Percentiles rank a stretch among this genome's conserved stretches.
These are phyloP conservation scores for Allolobophora icterica DNA, from an alignment of 2,888 invertebrate species.

Conservation along the genomic window DNA sequence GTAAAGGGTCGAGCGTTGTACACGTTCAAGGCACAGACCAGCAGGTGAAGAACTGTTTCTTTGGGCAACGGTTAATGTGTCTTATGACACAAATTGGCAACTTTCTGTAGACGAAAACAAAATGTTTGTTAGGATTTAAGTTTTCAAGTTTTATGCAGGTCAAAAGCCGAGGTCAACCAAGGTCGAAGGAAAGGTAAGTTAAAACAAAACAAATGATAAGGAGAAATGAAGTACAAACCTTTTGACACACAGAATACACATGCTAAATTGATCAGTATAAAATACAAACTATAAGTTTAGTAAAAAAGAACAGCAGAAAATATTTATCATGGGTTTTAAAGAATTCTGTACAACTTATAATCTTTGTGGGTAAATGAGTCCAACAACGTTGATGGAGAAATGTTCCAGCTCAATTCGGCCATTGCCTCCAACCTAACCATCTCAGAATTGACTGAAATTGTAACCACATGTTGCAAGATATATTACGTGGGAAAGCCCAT, in stretches of 20 bases:
- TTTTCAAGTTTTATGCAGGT: not conserved
- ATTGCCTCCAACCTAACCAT: too few species aligned
- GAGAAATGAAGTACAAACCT: not conserved
- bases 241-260: too few species aligned
- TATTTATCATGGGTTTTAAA: not conserved
- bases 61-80: not conserved
- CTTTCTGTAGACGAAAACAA: not conserved
- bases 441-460: too few species aligned
- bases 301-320: not conserved
- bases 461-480: too few species aligned
- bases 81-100: not conserved
- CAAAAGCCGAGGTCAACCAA: not conserved
- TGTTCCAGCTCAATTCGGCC: too few species aligned
- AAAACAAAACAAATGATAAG: not conserved
- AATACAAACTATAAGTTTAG: not conserved
- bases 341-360: not conserved
- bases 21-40: conserved; percentile 30
- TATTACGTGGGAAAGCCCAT: too few species aligned
- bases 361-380: not conserved
- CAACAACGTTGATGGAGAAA: too few species aligned
- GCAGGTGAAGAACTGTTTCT: not conserved
- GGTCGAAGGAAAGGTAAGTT: not conserved
- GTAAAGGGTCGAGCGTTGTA: conserved; percentile 44
- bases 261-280: not conserved
- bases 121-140: not conserved